Percentiles rank a stretch among this genome's conserved stretches.
Evolutionary conservation across 2,888 invertebrate genomes (phyloP).

Genomic region (Piscicola geometra): DNA sequence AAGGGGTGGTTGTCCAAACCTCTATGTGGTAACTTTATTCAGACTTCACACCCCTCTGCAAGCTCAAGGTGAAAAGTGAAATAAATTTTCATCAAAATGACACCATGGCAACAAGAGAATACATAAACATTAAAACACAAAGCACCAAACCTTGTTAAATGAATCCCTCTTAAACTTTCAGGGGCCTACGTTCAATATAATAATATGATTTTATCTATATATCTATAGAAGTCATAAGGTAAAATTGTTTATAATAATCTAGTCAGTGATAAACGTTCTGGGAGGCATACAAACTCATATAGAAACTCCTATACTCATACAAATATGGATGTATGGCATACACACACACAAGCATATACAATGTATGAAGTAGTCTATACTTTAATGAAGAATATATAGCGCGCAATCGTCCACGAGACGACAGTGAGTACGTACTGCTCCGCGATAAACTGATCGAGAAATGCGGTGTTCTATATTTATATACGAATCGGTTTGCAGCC

Average conservation of each 20-base stretch:
- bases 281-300: not conserved
- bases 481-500: conserved; percentile 33
- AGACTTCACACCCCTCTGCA: too few species aligned
- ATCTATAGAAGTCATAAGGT: not conserved
- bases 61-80: too few species aligned
- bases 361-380: too few species aligned
- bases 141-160: conserved; percentile 3
- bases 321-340: not conserved
- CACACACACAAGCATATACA: too few species aligned
- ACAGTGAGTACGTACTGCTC: not conserved
- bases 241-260: not conserved
- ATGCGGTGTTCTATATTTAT: conserved; percentile 19
- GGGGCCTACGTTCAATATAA: not conserved
- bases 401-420: not conserved
- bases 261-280: not conserved
- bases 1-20: too few species aligned
- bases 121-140: not conserved
- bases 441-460: not conserved
- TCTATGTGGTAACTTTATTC: too few species aligned
- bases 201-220: not conserved
- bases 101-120: too few species aligned
- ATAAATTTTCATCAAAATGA: too few species aligned
- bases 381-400: not conserved
- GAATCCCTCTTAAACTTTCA: conserved; percentile 2
- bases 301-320: not conserved